phyloP scores from a whole-genome alignment of 2,888 invertebrate genomes.

The Xanthia icteritia region DNA sequence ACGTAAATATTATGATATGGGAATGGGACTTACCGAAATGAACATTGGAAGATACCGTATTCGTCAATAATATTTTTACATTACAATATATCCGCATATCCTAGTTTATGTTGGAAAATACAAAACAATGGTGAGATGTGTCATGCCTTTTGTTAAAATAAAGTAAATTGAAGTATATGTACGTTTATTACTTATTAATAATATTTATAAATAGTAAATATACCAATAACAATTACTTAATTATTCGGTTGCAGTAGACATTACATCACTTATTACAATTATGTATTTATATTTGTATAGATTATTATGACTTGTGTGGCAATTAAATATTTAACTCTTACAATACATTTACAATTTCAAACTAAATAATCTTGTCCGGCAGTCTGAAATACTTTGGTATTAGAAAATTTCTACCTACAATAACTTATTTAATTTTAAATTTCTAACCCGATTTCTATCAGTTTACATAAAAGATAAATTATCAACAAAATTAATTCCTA shows the following conservation, averaged over 20 bases:
- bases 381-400: background rate
- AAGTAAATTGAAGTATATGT: background rate
- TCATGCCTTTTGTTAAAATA: slow-evolving; percentile 11
- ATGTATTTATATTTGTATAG: background rate
- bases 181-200: background rate
- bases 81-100: background rate
- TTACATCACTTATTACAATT: background rate
- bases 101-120: slow-evolving; percentile 6
- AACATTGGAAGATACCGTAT: background rate
- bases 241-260: background rate
- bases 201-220: background rate
- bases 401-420: background rate
- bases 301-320: background rate
- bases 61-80: slow-evolving; percentile 3
- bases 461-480: slow-evolving; percentile 20
- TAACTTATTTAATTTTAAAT: slow-evolving; percentile 10
- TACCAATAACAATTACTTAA: background rate
- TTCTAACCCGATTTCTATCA: slow-evolving; percentile 18
- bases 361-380: background rate
- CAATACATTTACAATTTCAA: no score
- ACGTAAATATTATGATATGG: slow-evolving; percentile 16
- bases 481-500: slow-evolving; percentile 46
- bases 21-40: slow-evolving; percentile 8
- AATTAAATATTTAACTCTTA: background rate
- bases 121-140: background rate